A percentile compares a stretch with the other conserved stretches of the same genome.
Conservation (phyloP, 1,140 invertebrate genomes). For the Andricus grossulariae region DNA sequence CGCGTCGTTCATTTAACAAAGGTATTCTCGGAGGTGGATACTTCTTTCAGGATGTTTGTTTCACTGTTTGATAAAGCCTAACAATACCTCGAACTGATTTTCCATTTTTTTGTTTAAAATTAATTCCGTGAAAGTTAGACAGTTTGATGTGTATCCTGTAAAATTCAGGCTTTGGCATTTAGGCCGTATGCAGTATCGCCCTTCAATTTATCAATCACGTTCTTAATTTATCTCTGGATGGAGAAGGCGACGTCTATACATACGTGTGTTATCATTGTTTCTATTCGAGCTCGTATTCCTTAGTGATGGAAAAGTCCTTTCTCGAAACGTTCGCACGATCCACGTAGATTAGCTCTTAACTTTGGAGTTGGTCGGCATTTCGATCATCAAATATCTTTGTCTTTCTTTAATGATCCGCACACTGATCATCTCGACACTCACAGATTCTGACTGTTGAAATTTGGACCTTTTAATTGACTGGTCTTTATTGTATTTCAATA, state of each 20-base stretch:
- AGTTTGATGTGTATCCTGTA: too few species aligned
- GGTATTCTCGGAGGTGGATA: too few species aligned
- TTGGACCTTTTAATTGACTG: too few species aligned
- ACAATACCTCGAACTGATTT: too few species aligned
- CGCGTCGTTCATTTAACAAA: too few species aligned
- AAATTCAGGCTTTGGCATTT: too few species aligned
- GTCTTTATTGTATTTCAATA: too few species aligned
- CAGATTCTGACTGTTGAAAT: background rate
- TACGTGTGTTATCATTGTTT: background rate
- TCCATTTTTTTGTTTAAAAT: too few species aligned
- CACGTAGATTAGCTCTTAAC: slow-evolving; percentile 46
- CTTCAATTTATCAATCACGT: background rate
- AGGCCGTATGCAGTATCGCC: too few species aligned
- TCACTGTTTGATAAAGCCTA: too few species aligned
- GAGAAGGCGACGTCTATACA: background rate
- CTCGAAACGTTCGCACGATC: slow-evolving; percentile 55
- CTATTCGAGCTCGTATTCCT: background rate
- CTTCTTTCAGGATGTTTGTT: too few species aligned
- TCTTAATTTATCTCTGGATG: background rate
- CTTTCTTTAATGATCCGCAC: slow-evolving; percentile 48
- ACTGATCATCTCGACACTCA: slow-evolving; percentile 33
- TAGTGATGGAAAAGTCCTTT: slow-evolving; percentile 50
- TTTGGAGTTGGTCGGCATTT: slow-evolving; percentile 11
- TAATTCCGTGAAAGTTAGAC: too few species aligned
- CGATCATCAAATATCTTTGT: slow-evolving; percentile 20